A percentile compares a stretch with the other conserved stretches of the same genome.
Evolutionary conservation across 2,797 vertebrate genomes (phyloP).

Genomic region (Luscinia megarhynchos): DNA sequence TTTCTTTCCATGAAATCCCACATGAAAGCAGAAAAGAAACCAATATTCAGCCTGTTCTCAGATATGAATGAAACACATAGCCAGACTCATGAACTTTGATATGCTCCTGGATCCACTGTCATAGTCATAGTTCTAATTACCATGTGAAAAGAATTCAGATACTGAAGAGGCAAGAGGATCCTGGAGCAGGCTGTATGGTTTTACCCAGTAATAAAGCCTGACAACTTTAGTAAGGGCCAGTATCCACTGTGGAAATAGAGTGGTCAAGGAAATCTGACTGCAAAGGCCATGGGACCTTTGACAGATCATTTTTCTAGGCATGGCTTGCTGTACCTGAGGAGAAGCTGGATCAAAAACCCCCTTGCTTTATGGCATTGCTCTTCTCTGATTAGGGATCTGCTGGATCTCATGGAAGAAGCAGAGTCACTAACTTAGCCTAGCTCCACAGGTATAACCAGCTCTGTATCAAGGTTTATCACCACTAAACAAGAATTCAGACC

Average conservation of each 20-base stretch:
- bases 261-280: not conserved
- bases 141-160: not conserved
- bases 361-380: not conserved
- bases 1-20: not conserved
- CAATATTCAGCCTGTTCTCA: not conserved
- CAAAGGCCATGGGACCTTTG: not conserved
- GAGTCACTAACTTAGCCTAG: not conserved
- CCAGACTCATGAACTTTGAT: not conserved
- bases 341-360: not conserved
- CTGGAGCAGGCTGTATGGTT: not conserved
- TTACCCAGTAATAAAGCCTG: not conserved
- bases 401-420: not conserved
- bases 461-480: not conserved
- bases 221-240: not conserved
- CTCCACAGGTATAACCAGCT: not conserved
- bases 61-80: not conserved
- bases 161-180: not conserved
- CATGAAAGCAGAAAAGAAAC: not conserved
- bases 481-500: not conserved
- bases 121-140: not conserved
- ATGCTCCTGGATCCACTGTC: not conserved
- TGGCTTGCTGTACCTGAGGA: not conserved
- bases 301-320: not conserved
- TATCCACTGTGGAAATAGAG: not conserved
- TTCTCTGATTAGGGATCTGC: not conserved